Percentiles rank a stretch among this genome's conserved stretches.
These are phyloP conservation scores for Incurvaria masculella DNA, from an alignment of 2,888 invertebrate genomes.

Conservation along the genomic window DNA sequence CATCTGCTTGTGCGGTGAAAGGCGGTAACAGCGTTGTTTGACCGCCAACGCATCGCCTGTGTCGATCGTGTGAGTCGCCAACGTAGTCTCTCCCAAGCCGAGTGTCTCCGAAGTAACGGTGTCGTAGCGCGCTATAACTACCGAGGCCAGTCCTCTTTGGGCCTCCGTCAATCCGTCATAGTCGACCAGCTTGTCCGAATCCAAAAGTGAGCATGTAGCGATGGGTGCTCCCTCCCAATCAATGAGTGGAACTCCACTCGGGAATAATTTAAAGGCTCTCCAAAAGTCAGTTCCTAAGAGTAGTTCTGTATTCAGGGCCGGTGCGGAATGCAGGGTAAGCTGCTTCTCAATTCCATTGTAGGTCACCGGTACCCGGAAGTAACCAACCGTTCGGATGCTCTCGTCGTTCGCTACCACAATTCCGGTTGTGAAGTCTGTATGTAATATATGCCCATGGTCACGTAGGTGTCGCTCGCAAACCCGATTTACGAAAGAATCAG, in stretches of 20 bases:
- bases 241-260: background rate
- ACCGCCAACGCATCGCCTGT: too few relatives aligned
- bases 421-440: background rate
- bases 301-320: background rate
- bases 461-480: background rate
- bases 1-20: too few relatives aligned
- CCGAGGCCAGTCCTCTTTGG: background rate
- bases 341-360: background rate
- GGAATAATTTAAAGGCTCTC: background rate
- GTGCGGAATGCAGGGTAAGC: background rate
- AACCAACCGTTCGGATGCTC: background rate
- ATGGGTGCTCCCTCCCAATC: background rate
- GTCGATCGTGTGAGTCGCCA: background rate
- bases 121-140: background rate
- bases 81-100: background rate
- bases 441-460: background rate
- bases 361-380: background rate
- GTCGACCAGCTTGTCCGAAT: background rate
- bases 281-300: background rate
- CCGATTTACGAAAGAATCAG: background rate
- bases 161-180: background rate
- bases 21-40: too few relatives aligned
- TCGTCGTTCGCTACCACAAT: background rate
- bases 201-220: background rate
- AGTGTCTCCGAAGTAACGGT: background rate